Conservation (phyloP, 1,140 invertebrate genomes). For the Paramacrobiotus metropolitanus region DNA sequence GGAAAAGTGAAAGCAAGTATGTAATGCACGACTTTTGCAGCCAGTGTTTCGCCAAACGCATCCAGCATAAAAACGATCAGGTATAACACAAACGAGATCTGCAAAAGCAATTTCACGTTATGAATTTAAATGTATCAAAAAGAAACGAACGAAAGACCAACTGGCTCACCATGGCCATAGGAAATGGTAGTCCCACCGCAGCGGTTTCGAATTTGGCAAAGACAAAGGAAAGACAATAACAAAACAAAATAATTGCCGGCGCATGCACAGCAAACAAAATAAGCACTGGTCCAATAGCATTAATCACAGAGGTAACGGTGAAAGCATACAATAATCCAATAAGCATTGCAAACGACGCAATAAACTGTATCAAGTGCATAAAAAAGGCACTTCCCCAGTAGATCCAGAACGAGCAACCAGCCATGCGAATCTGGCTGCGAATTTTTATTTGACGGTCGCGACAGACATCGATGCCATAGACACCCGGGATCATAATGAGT, state of each 20-base stretch:
- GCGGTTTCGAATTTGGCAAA: conserved; percentile 59
- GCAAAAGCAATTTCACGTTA: conserved; percentile 8
- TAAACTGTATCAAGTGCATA: conserved; percentile 30
- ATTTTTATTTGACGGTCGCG: background rate
- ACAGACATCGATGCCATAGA: background rate
- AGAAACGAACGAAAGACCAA: too few species aligned
- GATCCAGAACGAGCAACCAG: conserved; percentile 46
- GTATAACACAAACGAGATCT: conserved; percentile 45
- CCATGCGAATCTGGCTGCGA: conserved; percentile 43
- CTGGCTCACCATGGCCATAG: conserved; percentile 19
- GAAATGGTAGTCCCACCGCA: conserved; percentile 23
- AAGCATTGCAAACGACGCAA: conserved; percentile 34
- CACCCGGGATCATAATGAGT: background rate
- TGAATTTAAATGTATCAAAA: conserved; percentile 6
- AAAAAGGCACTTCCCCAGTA: conserved; percentile 50
- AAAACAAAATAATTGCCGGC: conserved; percentile 44
- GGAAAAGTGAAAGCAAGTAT: conserved; percentile 7
- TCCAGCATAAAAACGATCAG: conserved; percentile 31
- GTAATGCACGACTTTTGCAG: conserved; percentile 11
- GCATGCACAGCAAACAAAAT: conserved; percentile 43
- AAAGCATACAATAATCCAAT: conserved; percentile 11
- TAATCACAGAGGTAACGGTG: conserved; percentile 20
- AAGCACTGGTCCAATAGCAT: conserved; percentile 40
- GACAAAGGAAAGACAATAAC: conserved; percentile 46
- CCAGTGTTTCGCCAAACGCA: conserved; percentile 10